Conservation (phyloP, 2,888 invertebrate genomes). For the Polydrusus tereticollis region DNA sequence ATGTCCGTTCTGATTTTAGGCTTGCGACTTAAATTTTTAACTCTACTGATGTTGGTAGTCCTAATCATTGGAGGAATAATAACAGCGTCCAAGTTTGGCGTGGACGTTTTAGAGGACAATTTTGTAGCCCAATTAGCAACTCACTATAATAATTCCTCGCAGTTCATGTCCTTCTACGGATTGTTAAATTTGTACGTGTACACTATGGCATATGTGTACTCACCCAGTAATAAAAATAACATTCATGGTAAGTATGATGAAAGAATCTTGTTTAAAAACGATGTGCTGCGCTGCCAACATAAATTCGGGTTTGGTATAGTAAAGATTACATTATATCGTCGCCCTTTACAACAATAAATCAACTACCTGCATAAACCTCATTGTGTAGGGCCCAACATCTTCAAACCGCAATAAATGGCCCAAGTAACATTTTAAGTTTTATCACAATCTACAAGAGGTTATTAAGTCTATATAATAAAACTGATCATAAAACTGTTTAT, state of each 20-base stretch:
- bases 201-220: slow-evolving; percentile 94
- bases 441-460: too few species aligned
- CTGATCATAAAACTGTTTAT: too few species aligned
- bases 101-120: slow-evolving; percentile 92
- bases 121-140: slow-evolving; percentile 91
- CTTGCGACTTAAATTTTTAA: slow-evolving; percentile 91
- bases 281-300: too few species aligned
- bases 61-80: slow-evolving; percentile 80
- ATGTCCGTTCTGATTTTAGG: slow-evolving; percentile 72
- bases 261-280: not conserved
- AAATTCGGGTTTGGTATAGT: too few species aligned
- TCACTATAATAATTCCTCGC: slow-evolving; percentile 91
- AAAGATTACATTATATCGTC: too few species aligned
- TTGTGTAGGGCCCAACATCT: too few species aligned
- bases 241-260: slow-evolving; percentile 78
- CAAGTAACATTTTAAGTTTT: too few species aligned
- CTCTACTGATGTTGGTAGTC: slow-evolving; percentile 86
- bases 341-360: too few species aligned
- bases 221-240: slow-evolving; percentile 80
- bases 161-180: slow-evolving; percentile 96
- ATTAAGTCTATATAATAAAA: too few species aligned
- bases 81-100: slow-evolving; percentile 87
- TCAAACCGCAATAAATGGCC: too few species aligned
- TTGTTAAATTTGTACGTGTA: slow-evolving; percentile 94
- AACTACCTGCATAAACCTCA: too few species aligned